A percentile compares a stretch with the other conserved stretches of the same genome.
Evolutionary conservation across 2,888 invertebrate genomes (phyloP).

Genomic region (Rutpela maculata): DNA sequence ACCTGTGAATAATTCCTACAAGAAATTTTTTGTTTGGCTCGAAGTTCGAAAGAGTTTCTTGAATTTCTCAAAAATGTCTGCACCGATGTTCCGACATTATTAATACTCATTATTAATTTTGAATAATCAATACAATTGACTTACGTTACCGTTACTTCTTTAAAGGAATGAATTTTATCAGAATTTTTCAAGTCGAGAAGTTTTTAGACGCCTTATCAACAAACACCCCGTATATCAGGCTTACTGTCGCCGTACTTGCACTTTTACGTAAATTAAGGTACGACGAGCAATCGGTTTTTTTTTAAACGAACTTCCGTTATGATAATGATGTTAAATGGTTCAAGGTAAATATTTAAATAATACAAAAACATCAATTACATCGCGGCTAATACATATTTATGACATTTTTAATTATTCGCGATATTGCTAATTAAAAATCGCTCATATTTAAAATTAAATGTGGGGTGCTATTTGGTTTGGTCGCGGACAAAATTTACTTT

Average conservation of each 20-base stretch:
- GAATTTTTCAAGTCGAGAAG: too few species aligned
- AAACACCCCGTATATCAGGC: not conserved
- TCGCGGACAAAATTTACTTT: not conserved
- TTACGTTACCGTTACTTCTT: too few species aligned
- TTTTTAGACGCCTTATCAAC: too few species aligned
- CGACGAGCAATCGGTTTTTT: conserved; percentile 4
- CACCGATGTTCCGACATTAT: too few species aligned
- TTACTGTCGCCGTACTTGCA: not conserved
- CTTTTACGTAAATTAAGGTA: conserved; percentile 1
- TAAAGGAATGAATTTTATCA: too few species aligned
- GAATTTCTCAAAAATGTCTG: too few species aligned
- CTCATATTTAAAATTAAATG: conserved; percentile 3
- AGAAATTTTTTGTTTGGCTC: too few species aligned
- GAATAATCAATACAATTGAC: too few species aligned
- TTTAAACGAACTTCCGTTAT: conserved; percentile 38
- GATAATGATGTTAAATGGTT: conserved; percentile 39
- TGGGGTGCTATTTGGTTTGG: not conserved
- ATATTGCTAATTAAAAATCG: conserved; percentile 24
- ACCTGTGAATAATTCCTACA: too few species aligned
- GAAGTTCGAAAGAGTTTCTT: too few species aligned
- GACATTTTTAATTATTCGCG: conserved; percentile 11
- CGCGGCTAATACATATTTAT: conserved; percentile 39
- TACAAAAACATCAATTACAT: conserved; percentile 30
- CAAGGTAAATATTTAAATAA: conserved; percentile 38
- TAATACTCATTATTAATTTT: too few species aligned